Base-by-base conservation (phyloP, 2,888 invertebrate genomes). In the Hyposoter dolosus region DNA sequence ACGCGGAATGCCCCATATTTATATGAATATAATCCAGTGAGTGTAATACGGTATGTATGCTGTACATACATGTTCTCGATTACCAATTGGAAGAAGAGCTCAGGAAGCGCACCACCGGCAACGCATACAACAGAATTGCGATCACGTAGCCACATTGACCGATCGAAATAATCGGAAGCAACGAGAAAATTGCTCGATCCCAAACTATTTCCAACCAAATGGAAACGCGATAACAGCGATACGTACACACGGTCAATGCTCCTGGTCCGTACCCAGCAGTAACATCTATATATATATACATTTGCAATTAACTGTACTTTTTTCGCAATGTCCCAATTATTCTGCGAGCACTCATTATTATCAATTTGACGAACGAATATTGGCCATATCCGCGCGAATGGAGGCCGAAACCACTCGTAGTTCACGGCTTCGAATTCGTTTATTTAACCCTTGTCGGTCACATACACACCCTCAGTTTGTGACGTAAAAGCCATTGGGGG, bases 131-230 rank as follows among this genome's bases (percentile, higher is more conserved):
- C 71, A 72, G 66, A 81, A 86, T 86, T 83, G 77, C 80, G 80
- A 86, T 86, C 83, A 86, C 85, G 85, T 85, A 86, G 60, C 72
- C 45, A 53, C 76, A 83, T 81, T 77, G 83, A 77, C 72, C 77
- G 83, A 83, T 77, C 80, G 50, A 81, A 86, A 81, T 86, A 86
- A 86, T 86, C 83, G 83, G 77, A 77, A 83, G 50, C 85, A 86
- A 81, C 72, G 83, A 83, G 85, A 86, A 86, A 83, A 85, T 85
- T 85, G 83, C 76, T 77, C 77, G 74, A 83, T 81, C 50, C 83
- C 56, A 71, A 81, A 83, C 77, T 83, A 79, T 83, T 80, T 77
- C 77, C 72, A 72, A 72, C 60, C 72, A 77, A 86, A 86, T 83
- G 80, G 74, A 83, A 86, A 81, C 56, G 66, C 77, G 66, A 83